Evolutionary conservation across 2,113 vertebrate species (phyloP), one percentile per base, ranked within the genome.

Genomic region (Zosterops japonicus): DNA sequence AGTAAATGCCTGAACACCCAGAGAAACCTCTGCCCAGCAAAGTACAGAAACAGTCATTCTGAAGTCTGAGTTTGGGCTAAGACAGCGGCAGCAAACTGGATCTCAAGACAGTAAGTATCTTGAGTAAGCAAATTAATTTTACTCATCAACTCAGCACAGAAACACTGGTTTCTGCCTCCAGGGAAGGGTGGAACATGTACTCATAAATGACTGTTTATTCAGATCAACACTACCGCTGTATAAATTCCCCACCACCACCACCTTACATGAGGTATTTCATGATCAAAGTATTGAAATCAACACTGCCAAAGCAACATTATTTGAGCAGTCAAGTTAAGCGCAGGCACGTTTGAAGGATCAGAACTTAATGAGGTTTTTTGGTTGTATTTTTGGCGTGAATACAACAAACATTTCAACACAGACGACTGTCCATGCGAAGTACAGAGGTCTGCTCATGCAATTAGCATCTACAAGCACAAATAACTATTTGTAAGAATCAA

Each of bases 221-320:
- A 95, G 81, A 95, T 87, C 83, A 95, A 82, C 65, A 10, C 46
- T 14, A 63, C 63, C 0, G 9, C 75, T 74, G 36, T 42, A 69
- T 65, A 85, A 57, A 90, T 82, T 64, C 13, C 11, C 24, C 19
- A 13, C 28, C n/a, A 29, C 6, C 18, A 33, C 18, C 25, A 24
- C 6, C 52, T 65, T 64, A 78, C 36, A 33, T 1, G 22, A 83
- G 55, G 15, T 36, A 83, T 79, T 93, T 88, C 19, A 63, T 53
- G 69, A 96, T 94, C 92, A 89, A 93, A 94, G 89, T 72, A 88
- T 14, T 72, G 83, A 92, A 95, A 95, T 72, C 77, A 82, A 56
- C 65, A 29, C 53, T 57, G 69, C 49, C 60, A 86, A 78, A 87
- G 81, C 69, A 83, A 46, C 36, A 29, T 63, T 33, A 90, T 47